phyloP scores from a whole-genome alignment of 2,797 vertebrate species.

The Characodon lateralis region DNA sequence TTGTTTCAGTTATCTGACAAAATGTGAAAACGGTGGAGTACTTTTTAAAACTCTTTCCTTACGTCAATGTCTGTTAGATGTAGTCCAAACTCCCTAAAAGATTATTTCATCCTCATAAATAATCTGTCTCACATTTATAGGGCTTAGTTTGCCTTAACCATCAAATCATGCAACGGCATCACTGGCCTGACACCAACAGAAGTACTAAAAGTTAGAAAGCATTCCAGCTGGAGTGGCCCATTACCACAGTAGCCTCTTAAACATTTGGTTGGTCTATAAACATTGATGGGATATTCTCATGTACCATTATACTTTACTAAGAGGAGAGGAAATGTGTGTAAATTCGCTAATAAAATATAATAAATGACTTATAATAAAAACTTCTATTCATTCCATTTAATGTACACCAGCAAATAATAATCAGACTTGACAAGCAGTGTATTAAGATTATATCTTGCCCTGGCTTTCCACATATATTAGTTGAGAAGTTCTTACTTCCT shows the following conservation, averaged over 20 bases:
- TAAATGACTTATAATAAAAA: not conserved
- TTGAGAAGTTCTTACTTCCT: not conserved
- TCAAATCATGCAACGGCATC: not conserved
- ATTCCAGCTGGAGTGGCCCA: not conserved
- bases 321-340: not conserved
- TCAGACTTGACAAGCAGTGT: not conserved
- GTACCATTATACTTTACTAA: slow-evolving; percentile 2
- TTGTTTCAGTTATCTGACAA: not conserved
- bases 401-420: not conserved
- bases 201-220: not conserved
- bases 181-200: not conserved
- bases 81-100: not conserved
- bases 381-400: not conserved
- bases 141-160: not conserved
- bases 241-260: not conserved
- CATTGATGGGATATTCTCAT: not conserved
- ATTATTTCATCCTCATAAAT: not conserved
- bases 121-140: not conserved
- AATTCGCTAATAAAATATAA: not conserved
- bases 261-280: not conserved
- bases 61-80: not conserved
- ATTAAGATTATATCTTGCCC: not conserved
- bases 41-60: not conserved
- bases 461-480: not conserved
- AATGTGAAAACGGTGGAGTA: not conserved